Evolutionary conservation across 2,888 invertebrate genomes (phyloP), one percentile per base, ranked within the genome.

Genomic region (Pachymerium ferrugineum): DNA sequence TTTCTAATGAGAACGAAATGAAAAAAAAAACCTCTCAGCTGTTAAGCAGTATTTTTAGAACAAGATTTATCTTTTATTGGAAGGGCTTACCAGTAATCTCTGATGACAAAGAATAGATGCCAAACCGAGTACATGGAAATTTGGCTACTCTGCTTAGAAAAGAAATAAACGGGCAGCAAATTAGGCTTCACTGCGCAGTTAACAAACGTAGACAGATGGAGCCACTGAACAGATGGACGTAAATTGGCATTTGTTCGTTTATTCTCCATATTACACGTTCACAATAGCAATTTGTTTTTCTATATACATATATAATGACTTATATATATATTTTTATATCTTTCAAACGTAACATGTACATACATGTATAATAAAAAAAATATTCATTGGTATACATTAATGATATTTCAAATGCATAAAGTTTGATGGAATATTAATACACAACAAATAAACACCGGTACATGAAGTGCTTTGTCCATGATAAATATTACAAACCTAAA

Each of bases 41-140:
- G 62, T 62, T 62, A 14, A 62, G 28, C 62, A 12, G 28, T 62
- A 62, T 62, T 62, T 62, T 62, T 62, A 62, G 28, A 12, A 25
- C 28, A 12, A 28, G 62, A 62, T n/a, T 62, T 62, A n/a, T n/a
- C 28, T 54, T 62, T 62, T 62, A 62, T 62, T 62, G 22, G 62
- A 62, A 62, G 62, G 62, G 62, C 62, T 62, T 62, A 62, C 62
- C 62, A 62, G 62, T 28, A 62, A 62, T 62, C 62, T 62, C 62
- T 62, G 62, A 62, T 62, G 62, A 62, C 28, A 62, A 62, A 62
- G 62, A 62, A 62, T 28, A 62, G 62, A 22, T 62, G 62, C 62
- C 62, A 62, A 62, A 62, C 62, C 62, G 62, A 62, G 62, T 62
- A 25, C 62, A 62, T 62, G 62, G 62, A 62, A 62, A 62, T 62